Percentiles rank a stretch among this genome's conserved stretches.
Evolutionary conservation across 2,113 vertebrate genomes (phyloP).

Genomic region (Bufo bufo): DNA sequence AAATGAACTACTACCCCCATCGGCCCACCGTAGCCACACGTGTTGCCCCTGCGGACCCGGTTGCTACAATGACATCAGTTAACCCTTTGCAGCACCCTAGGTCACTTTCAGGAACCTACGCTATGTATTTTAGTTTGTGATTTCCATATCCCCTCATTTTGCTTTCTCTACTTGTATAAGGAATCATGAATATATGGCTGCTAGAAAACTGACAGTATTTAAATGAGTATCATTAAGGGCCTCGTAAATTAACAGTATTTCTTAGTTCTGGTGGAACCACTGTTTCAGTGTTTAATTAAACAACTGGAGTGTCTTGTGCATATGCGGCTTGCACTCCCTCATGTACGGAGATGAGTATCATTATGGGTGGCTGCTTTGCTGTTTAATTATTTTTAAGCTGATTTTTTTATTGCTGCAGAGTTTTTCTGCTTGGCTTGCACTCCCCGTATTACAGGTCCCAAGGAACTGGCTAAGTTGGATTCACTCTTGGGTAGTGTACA

Average conservation of each 20-base stretch:
- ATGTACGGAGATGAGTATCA: slow-evolving; percentile 83
- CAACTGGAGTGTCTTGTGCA: slow-evolving; percentile 78
- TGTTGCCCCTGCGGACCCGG: too few relatives aligned
- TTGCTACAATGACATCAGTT: too few relatives aligned
- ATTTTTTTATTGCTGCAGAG: slow-evolving; percentile 72
- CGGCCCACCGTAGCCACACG: too few relatives aligned
- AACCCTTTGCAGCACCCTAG: too few relatives aligned
- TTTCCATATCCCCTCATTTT: slow-evolving; percentile 51
- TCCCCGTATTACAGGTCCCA: slow-evolving; percentile 67
- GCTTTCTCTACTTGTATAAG: slow-evolving; percentile 65
- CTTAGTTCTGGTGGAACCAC: slow-evolving; percentile 81
- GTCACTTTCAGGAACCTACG: not conserved
- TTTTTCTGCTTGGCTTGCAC: slow-evolving; percentile 82
- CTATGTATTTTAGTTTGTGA: not conserved
- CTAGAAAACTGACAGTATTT: slow-evolving; percentile 83
- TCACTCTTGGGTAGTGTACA: slow-evolving; percentile 70
- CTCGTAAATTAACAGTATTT: slow-evolving; percentile 86
- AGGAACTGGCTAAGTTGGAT: slow-evolving; percentile 70
- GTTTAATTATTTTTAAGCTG: slow-evolving; percentile 85
- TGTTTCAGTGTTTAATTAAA: slow-evolving; percentile 84
- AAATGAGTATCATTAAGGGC: slow-evolving; percentile 86
- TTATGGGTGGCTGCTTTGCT: slow-evolving; percentile 84
- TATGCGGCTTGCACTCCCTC: slow-evolving; percentile 80
- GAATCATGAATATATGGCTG: slow-evolving; percentile 82
- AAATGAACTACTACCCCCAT: too few relatives aligned